Base-by-base conservation (phyloP, 2,113 vertebrate species). In the Alligator mississippiensis region DNA sequence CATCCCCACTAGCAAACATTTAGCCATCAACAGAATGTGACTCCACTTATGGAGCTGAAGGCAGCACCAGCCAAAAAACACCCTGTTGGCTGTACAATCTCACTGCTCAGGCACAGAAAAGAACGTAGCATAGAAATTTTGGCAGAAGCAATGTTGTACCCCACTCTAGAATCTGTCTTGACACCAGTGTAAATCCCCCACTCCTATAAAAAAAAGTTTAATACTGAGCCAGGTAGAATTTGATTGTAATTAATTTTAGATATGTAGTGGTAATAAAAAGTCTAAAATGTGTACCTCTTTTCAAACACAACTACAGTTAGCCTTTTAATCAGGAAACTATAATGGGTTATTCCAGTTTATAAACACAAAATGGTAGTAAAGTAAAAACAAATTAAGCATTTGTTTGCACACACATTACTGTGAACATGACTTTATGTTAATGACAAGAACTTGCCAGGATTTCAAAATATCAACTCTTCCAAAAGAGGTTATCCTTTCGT, bases 91-190 rank as follows among this genome's bases (percentile, higher is more conserved):
- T 83, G 63, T 25, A 68, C 34, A 38, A 24, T 14, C 13, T 0
- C 3, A 9, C 80, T 90, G 63, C 74, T 64, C 54, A 81, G 28
- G 28, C 83, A 70, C 11, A 18, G 24, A 74, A 93, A 87, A 59
- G 62, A 72, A 85, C 81, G 28, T 74, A 93, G 25, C 13, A n/a
- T 80, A 58, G 85, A 92, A 95, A 80, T 64, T 25, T 82, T 7
- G 2, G 5, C 1, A 1, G 61, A 58, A 82, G 30, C 47, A 55
- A 84, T 19, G 34, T 54, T 55, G 17, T 79, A 89, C 85, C 38
- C 75, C 80, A 94, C 34, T 27, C 58, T 34, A 74, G 90, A 93
- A 90, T 59, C n/a, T n/a, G 79, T 64, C 82, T 87, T 81, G 8
- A 75, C 64, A 66, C 19, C 80, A 81, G 34, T 63, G 74, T 34